Evolutionary conservation across 92 coral and sea anemone species (phyloP).

Genomic region (Micromussa lordhowensis): DNA sequence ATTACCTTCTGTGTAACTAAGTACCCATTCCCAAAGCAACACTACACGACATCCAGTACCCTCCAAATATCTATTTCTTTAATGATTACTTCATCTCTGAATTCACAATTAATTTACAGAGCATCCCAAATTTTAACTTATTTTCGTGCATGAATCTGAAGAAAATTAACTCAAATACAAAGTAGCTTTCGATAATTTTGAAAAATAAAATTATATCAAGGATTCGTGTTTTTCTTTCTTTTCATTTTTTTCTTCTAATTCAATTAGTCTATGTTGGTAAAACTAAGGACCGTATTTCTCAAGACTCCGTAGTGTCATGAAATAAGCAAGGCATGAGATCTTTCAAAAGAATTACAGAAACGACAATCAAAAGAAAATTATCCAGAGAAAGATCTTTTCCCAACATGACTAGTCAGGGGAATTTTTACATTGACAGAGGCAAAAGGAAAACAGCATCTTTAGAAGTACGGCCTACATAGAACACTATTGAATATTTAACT

Average conservation of each 20-base stretch:
- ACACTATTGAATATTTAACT: not conserved
- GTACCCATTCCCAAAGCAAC: not conserved
- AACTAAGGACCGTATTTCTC: not conserved
- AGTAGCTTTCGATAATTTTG: constrained; percentile 6
- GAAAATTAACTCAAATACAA: constrained; percentile 11
- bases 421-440: not conserved
- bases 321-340: no score
- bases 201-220: constrained; percentile 20
- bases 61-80: not conserved
- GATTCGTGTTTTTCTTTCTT: not conserved
- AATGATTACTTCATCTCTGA: not conserved
- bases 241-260: not conserved
- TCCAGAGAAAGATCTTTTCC: not conserved
- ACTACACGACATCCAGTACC: not conserved
- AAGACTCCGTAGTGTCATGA: no score
- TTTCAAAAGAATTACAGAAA: no score
- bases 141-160: not conserved
- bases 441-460: not conserved
- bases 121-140: not conserved
- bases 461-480: not conserved
- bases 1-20: no score
- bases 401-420: not conserved
- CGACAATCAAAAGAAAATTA: not conserved
- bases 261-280: not conserved
- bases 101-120: not conserved